These are phyloP conservation scores for Cottoperca gobio DNA, from an alignment of 2,797 vertebrate genomes.

Conservation along the genomic window DNA sequence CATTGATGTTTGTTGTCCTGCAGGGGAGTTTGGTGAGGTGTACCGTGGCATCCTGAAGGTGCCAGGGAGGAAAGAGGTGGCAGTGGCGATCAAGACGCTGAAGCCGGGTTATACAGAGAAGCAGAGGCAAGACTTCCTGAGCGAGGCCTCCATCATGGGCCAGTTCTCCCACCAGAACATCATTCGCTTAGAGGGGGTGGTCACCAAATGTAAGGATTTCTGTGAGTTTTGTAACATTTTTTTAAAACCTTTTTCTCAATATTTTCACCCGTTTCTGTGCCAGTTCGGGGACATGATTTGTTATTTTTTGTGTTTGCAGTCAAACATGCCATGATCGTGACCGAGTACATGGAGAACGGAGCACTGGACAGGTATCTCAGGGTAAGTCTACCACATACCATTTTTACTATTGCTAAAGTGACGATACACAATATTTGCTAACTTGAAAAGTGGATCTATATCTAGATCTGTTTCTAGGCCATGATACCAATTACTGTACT, in stretches of 20 bases:
- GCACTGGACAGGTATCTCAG: conserved; percentile 93
- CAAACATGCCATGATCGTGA: conserved; percentile 97
- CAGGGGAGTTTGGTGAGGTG: conserved; percentile 97
- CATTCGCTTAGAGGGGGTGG: conserved; percentile 94
- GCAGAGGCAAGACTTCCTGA: conserved; percentile 96
- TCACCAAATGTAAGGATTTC: conserved; percentile 92
- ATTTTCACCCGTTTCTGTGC: not conserved
- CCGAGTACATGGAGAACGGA: conserved; percentile 98
- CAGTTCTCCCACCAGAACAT: conserved; percentile 98
- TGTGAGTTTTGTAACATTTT: conserved; percentile 37
- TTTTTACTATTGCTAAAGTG: not conserved
- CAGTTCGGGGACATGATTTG: not conserved
- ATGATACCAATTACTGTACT: not conserved
- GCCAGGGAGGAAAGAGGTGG: conserved; percentile 88
- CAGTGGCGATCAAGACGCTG: conserved; percentile 95
- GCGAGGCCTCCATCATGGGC: conserved; percentile 98
- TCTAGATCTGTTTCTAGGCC: not conserved
- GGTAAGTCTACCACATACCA: conserved; percentile 77
- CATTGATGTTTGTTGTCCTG: conserved; percentile 24
- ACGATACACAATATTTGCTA: not conserved
- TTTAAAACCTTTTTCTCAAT: not conserved
- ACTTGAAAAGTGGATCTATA: not conserved
- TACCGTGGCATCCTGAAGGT: conserved; percentile 91
- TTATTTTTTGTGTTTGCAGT: conserved; percentile 77
- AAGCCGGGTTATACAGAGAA: conserved; percentile 96